Evolutionary conservation across 2,113 vertebrate species (phyloP), one percentile per base, ranked within the genome.

Genomic region (Myanophis thanlyinensis): DNA sequence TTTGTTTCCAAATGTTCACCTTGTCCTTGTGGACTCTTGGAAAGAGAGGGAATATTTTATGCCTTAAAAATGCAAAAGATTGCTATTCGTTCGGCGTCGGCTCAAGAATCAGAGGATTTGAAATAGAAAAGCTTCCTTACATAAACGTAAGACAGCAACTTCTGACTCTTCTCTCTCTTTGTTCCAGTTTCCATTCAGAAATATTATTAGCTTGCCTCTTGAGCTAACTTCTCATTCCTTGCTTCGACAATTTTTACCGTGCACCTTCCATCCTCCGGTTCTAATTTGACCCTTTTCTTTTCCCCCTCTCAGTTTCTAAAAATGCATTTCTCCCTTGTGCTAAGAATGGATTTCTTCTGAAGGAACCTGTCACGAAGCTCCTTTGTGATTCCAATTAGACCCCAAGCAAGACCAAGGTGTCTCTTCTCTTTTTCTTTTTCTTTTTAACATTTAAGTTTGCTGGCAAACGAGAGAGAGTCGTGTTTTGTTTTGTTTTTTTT

Each of bases 331-430:
- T 92, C 86, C 25, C 5, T 80, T 54, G 46, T 40, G 49, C 91
- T 51, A 91, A 87, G 85, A 91, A 91, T 87, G 85, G 91, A 88
- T 92, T 88, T 91, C 73, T 35, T 88, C 52, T 67, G n/a, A 88
- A 59, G 56, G 27, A 49, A 9, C 56, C 40, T 73, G 56, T 88
- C 85, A 73, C 53, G 56, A 52, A 59, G 27, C 85, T 92, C 85
- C 56, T 88, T 67, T 92, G 91, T 73, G 91, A 52, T 73, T 92
- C 85, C 91, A 88, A 92, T 92, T 92, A 92, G 85, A 88, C 91
- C 85, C 85, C 7, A 44, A 44, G 85, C 2, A 20, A 51, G 35
- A 35, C 85, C 91, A 92, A 30, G 15, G n/a, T 35, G 3, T 7
- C 3, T 20, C 9, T 51, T 18, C 35, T 51, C 15, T 30, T 47